These are phyloP conservation scores for Eulithis prunata DNA, from an alignment of 2,888 invertebrate species.

Conservation along the genomic window DNA sequence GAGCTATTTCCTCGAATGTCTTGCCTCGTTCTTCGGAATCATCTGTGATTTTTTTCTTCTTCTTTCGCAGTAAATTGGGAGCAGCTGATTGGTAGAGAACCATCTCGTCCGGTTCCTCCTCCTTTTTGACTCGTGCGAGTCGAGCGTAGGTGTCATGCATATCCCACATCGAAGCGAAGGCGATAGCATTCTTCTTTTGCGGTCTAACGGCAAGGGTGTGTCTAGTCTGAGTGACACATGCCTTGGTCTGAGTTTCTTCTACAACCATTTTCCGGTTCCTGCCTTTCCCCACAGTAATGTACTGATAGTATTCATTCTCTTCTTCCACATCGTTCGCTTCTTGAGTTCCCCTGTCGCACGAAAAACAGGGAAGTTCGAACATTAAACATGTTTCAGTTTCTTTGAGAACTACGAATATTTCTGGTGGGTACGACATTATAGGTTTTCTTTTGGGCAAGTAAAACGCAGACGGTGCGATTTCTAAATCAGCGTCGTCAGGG, in stretches of 20 bases:
- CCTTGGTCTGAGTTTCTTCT: constrained; percentile 89
- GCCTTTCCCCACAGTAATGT: constrained; percentile 87
- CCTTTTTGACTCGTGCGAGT: constrained; percentile 58
- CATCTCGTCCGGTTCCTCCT: constrained; percentile 74
- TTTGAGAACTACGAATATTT: constrained; percentile 85
- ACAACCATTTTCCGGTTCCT: constrained; percentile 86
- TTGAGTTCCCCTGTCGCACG: constrained; percentile 84
- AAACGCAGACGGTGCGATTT: constrained; percentile 72
- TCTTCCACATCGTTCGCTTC: constrained; percentile 84
- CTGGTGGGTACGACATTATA: constrained; percentile 76
- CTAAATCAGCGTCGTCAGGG: constrained; percentile 55
- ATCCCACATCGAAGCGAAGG: constrained; percentile 90
- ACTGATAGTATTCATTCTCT: constrained; percentile 87
- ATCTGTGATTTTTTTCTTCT: constrained; percentile 46
- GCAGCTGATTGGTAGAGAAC: constrained; percentile 74
- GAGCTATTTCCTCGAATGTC: constrained; percentile 61
- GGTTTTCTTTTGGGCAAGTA: constrained; percentile 66
- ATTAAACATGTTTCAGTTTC: constrained; percentile 88
- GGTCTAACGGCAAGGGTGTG: constrained; percentile 85
- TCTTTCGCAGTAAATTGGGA: constrained; percentile 62
- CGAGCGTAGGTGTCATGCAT: constrained; percentile 89
- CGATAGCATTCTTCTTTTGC: constrained; percentile 81
- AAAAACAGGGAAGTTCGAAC: constrained; percentile 86
- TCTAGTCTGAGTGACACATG: constrained; percentile 85
- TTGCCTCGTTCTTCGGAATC: constrained; percentile 45